Conservation (phyloP, 2,113 vertebrate genomes). For the Condylura cristata region DNA sequence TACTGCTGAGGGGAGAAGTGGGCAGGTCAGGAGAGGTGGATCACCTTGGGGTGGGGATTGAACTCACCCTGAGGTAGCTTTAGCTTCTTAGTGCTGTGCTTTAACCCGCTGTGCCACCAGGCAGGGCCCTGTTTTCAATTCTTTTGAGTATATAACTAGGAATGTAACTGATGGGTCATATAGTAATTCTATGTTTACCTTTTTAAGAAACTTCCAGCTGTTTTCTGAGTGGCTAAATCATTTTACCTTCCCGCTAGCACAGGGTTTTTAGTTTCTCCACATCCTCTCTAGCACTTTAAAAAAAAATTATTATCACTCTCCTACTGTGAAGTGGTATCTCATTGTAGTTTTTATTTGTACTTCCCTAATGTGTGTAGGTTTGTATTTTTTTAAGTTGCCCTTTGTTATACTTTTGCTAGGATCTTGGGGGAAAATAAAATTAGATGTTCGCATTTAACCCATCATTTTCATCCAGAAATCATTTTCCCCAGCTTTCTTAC, state of each 20-base stretch:
- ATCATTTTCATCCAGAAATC: slow-evolving; percentile 28
- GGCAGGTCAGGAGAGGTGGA: no score
- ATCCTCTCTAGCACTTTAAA: background rate
- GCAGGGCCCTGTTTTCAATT: background rate
- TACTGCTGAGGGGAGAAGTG: no score
- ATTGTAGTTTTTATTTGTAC: slow-evolving; percentile 13
- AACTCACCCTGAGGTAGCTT: no score
- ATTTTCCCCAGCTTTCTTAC: background rate
- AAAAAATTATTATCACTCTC: background rate
- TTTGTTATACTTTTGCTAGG: slow-evolving; percentile 33
- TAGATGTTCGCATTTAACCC: slow-evolving; percentile 12
- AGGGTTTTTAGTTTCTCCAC: background rate
- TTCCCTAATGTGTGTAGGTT: background rate
- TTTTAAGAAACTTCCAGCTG: background rate
- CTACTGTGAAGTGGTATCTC: background rate
- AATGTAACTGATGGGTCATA: background rate
- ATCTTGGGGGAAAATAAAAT: background rate
- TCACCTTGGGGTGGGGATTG: no score
- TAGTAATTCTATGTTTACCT: background rate
- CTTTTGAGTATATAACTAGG: background rate
- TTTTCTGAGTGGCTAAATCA: background rate
- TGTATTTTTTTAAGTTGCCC: background rate
- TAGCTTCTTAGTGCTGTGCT: no score
- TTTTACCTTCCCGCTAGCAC: background rate
- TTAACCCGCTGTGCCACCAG: no score